These are phyloP conservation scores for Eilema griseolum DNA, from an alignment of 2,888 invertebrate species.

Conservation along the genomic window DNA sequence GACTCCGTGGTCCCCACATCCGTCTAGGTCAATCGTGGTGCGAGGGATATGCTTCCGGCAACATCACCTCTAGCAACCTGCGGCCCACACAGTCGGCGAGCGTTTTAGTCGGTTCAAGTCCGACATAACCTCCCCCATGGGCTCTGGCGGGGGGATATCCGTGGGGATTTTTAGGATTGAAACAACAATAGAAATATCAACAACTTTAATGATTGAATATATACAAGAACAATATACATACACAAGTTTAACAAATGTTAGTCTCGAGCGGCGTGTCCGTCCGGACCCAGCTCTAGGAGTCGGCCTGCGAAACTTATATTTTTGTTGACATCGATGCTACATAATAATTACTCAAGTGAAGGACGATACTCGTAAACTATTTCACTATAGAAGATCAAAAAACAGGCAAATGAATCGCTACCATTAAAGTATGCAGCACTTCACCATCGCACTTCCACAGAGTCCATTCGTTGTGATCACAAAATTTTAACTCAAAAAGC, in stretches of 20 bases:
- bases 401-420: background rate
- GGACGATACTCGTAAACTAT: slow-evolving; percentile 1
- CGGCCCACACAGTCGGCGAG: too few relatives aligned
- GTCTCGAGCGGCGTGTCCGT: slow-evolving; percentile 50
- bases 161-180: slow-evolving; percentile 54
- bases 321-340: slow-evolving; percentile 5
- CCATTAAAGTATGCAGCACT: background rate
- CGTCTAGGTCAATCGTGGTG: too few relatives aligned
- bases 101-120: too few relatives aligned
- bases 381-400: slow-evolving; percentile 3
- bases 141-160: too few relatives aligned
- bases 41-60: too few relatives aligned
- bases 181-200: slow-evolving; percentile 79
- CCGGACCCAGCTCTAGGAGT: slow-evolving; percentile 10
- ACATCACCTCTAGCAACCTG: too few relatives aligned
- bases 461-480: slow-evolving; percentile 51
- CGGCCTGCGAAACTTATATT: slow-evolving; percentile 9
- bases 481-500: slow-evolving; percentile 39
- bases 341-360: background rate
- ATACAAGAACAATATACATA: slow-evolving; percentile 84
- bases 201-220: slow-evolving; percentile 86
- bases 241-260: slow-evolving; percentile 74
- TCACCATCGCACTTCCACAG: slow-evolving; percentile 20
- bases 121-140: too few relatives aligned
- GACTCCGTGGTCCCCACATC: too few relatives aligned